Percentiles rank a stretch among this genome's conserved stretches.
Evolutionary conservation across 2,888 invertebrate species (phyloP).

Genomic region (Stenolophus ochropezus): DNA sequence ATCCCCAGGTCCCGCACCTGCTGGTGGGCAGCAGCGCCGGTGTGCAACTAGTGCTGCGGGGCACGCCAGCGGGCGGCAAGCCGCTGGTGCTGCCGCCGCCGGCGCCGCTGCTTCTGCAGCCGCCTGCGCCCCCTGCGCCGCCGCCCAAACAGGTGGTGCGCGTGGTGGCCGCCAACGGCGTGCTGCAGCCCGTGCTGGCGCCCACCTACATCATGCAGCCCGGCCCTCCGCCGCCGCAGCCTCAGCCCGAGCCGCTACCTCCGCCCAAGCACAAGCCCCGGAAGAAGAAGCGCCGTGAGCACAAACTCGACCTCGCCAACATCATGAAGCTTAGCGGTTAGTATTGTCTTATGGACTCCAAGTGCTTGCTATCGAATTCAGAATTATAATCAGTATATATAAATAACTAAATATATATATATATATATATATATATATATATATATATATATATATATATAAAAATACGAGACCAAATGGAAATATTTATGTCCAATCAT

Average conservation of each 20-base stretch:
- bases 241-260: constrained; percentile 64
- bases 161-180: constrained; percentile 79
- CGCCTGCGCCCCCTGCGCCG: too few species aligned
- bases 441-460: too few species aligned
- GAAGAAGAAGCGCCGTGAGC: constrained; percentile 75
- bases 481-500: too few species aligned
- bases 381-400: too few species aligned
- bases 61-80: constrained; percentile 63
- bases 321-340: constrained; percentile 83
- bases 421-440: too few species aligned
- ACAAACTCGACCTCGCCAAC: constrained; percentile 81
- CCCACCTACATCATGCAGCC: constrained; percentile 37
- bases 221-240: too few species aligned
- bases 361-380: too few species aligned
- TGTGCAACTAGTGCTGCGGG: constrained; percentile 48
- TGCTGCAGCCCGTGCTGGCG: constrained; percentile 74
- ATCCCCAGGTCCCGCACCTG: too few species aligned
- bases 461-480: too few species aligned
- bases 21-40: not conserved
- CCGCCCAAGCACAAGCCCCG: constrained; percentile 75
- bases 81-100: too few species aligned
- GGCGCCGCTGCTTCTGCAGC: too few species aligned
- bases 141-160: constrained; percentile 75
- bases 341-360: constrained; percentile 18
- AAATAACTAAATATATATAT: too few species aligned